phyloP scores from a whole-genome alignment of 2,797 vertebrate genomes.

The Margarornis squamiger region DNA sequence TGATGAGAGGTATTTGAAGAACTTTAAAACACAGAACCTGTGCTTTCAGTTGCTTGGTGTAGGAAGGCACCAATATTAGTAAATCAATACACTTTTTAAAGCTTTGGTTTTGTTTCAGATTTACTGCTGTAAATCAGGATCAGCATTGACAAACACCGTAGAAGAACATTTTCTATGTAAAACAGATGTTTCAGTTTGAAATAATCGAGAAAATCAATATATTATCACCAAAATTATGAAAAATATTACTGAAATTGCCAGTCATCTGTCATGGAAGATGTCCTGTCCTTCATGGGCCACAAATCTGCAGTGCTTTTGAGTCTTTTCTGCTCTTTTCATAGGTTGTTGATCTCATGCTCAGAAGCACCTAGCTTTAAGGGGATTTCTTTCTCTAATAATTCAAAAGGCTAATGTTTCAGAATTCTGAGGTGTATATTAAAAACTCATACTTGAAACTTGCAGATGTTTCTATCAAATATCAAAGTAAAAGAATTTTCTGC shows the following conservation, averaged over 20 bases:
- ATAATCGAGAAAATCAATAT: background rate
- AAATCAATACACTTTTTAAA: background rate
- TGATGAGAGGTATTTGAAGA: background rate
- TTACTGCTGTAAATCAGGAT: background rate
- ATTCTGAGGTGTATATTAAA: background rate
- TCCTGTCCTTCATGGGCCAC: background rate
- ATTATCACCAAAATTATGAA: background rate
- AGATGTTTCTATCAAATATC: background rate
- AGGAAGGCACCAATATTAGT: background rate
- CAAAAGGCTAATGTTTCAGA: background rate
- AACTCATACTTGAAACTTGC: background rate
- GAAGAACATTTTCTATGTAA: background rate
- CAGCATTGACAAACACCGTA: background rate
- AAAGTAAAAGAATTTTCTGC: background rate
- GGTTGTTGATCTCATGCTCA: background rate
- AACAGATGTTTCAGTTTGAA: background rate
- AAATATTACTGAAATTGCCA: background rate
- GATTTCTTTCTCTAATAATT: background rate
- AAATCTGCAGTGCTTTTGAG: background rate
- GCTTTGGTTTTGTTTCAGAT: background rate
- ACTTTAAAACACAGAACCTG: background rate
- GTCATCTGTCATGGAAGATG: background rate
- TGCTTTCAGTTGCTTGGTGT: background rate
- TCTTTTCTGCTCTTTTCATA: background rate
- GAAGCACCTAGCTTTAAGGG: background rate